Percentiles rank a stretch among this genome's conserved stretches.
phyloP scores from a whole-genome alignment of 2,888 invertebrate species.

The Sylvicola cinctus region DNA sequence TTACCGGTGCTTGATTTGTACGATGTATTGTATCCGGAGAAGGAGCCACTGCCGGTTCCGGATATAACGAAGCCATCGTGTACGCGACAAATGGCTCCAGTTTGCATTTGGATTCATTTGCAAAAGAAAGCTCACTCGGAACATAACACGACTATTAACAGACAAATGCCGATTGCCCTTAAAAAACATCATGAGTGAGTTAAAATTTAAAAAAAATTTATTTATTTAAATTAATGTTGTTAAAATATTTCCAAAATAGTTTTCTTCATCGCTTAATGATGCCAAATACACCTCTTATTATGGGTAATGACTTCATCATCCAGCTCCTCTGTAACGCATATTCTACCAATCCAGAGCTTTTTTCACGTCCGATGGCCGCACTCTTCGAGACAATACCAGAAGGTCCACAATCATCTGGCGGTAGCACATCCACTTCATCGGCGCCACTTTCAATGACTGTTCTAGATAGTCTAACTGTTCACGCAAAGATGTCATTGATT shows the following conservation, averaged over 20 bases:
- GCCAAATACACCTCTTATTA: constrained; percentile 47
- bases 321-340: constrained; percentile 88
- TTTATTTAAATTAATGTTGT: constrained; percentile 12
- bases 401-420: constrained; percentile 26
- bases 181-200: constrained; percentile 66
- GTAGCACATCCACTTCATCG: constrained; percentile 36
- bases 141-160: constrained; percentile 51
- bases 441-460: constrained; percentile 82
- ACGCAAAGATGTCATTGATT: constrained; percentile 84
- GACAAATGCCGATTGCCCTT: constrained; percentile 59
- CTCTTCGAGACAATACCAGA: constrained; percentile 70
- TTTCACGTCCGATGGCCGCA: constrained; percentile 79
- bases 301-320: constrained; percentile 76
- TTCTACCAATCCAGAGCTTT: constrained; percentile 73
- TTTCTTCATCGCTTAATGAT: constrained; percentile 32
- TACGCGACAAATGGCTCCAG: constrained; percentile 73
- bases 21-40: constrained; percentile 81
- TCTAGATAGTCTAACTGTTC: constrained; percentile 82
- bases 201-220: not conserved
- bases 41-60: constrained; percentile 73
- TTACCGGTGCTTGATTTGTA: constrained; percentile 77
- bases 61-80: constrained; percentile 72
- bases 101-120: constrained; percentile 92
- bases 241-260: constrained; percentile 59
- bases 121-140: constrained; percentile 83